Percentiles rank a stretch among this genome's conserved stretches.
phyloP scores from a whole-genome alignment of 2,113 vertebrate species.

The Salvator merianae region DNA sequence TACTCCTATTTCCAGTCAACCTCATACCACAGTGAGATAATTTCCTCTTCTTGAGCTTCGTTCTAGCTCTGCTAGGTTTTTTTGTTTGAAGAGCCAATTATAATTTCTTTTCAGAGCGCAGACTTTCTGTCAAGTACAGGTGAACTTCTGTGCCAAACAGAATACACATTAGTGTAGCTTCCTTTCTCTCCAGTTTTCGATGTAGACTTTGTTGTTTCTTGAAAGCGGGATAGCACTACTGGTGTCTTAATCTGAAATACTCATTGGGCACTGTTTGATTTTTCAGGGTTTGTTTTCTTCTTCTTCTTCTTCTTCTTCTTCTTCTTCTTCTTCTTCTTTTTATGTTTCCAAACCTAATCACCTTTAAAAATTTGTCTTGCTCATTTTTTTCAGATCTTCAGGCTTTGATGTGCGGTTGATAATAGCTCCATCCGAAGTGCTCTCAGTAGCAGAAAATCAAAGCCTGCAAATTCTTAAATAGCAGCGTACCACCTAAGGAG shows the following conservation, averaged over 20 bases:
- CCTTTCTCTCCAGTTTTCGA: neutral
- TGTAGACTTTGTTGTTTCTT: neutral
- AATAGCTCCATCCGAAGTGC: neutral
- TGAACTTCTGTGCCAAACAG: neutral
- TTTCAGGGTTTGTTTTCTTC: neutral
- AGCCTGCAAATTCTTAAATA: neutral
- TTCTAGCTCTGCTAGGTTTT: constrained; percentile 29
- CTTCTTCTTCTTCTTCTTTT: too few species aligned
- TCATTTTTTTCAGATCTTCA: neutral
- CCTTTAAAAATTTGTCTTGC: neutral
- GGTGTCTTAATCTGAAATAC: constrained; percentile 1
- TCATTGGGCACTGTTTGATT: neutral
- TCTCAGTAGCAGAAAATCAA: constrained; percentile 9
- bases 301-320: too few species aligned
- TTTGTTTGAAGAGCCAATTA: constrained; percentile 34
- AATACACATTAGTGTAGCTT: neutral
- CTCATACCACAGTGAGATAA: constrained; percentile 26
- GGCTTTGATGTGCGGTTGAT: too few species aligned
- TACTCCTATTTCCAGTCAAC: neutral
- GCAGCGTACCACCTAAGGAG: neutral
- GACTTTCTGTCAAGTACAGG: constrained; percentile 7
- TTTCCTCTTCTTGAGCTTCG: constrained; percentile 16
- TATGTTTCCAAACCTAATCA: constrained; percentile 11
- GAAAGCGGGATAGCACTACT: neutral
- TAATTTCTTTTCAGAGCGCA: constrained; percentile 16